A percentile compares a stretch with the other conserved stretches of the same genome.
phyloP scores from a whole-genome alignment of 2,888 invertebrate genomes.

The Dioctria linearis region DNA sequence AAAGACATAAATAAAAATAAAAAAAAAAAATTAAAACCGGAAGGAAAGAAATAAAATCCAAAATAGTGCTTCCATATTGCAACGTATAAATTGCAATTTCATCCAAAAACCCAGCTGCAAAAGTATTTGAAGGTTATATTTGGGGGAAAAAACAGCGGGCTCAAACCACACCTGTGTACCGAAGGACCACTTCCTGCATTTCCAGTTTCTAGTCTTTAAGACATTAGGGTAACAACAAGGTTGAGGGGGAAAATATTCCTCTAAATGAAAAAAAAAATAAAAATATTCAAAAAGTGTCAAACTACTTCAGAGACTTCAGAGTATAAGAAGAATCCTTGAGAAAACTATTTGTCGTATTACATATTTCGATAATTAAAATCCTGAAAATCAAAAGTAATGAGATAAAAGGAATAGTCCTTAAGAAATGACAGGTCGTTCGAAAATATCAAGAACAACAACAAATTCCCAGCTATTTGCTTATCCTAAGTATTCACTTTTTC shows the following conservation, averaged over 20 bases:
- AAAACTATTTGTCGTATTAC: not conserved
- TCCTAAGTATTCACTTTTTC: not conserved
- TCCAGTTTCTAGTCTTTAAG: not conserved
- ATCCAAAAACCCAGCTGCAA: not conserved
- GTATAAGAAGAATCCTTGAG: not conserved
- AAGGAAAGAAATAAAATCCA: not conserved
- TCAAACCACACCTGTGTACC: not conserved
- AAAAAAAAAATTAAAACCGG: not conserved
- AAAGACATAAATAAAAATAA: too few relatives aligned
- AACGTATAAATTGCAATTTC: not conserved
- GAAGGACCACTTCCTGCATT: not conserved
- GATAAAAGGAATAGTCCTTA: not conserved
- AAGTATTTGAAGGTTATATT: not conserved
- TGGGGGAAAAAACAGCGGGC: not conserved
- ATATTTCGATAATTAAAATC: not conserved
- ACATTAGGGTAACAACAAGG: not conserved
- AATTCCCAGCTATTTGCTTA: not conserved
- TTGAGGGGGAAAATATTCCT: not conserved
- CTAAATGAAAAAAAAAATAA: not conserved
- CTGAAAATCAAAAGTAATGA: not conserved
- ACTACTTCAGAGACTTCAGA: not conserved
- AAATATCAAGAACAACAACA: not conserved
- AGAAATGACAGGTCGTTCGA: not conserved
- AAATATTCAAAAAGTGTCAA: not conserved
- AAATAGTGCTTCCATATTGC: not conserved